Evolutionary conservation across 2,797 vertebrate species (phyloP), one percentile per base, ranked within the genome.

Genomic region (Tachyglossus aculeatus): DNA sequence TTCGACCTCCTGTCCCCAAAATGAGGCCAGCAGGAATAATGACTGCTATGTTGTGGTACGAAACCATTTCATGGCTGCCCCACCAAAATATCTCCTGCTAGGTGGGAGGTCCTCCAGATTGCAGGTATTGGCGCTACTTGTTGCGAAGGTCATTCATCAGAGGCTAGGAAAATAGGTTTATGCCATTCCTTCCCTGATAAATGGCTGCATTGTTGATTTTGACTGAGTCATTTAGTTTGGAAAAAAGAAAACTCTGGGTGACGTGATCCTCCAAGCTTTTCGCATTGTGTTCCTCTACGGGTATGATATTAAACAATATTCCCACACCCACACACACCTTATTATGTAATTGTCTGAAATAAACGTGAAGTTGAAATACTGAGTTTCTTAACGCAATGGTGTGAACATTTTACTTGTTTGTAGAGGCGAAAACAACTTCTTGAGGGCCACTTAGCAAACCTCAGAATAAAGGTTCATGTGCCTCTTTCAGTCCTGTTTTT

Each of bases 151-250:
- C 27, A 31, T 48, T 9, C 2, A 48, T 24, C 45, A 18, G 45
- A 48, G 45, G 8, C 18, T 48, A 27, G 27, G 27, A 18, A 29
- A 48, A 19, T 4, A 27, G 29, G 22, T 40, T 57, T 67, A 18
- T 71, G 50, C 24, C 25, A 7, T 60, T 70, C 24, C 64, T 72
- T 73, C 59, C n/a, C 14, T 66, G 4, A 38, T 40, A 68, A 66
- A 60, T 40, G 56, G 16, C 27, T 58, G 55, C 67, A 71, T 50
- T 44, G 14, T 59, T 64, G 31, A 40, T 72, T 66, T 58, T 60
- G 37, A 61, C 56, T 52, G n/a, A 39, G 21, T 67, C 27, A 31
- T 52, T 63, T 63, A 55, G 69, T 43, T 62, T 37, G 60, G 66
- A 73, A 62, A 74, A 57, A 44, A 5, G 40, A 32, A 27, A 37